Conservation (phyloP, 2,888 invertebrate species). For the Orthosia cruda region DNA sequence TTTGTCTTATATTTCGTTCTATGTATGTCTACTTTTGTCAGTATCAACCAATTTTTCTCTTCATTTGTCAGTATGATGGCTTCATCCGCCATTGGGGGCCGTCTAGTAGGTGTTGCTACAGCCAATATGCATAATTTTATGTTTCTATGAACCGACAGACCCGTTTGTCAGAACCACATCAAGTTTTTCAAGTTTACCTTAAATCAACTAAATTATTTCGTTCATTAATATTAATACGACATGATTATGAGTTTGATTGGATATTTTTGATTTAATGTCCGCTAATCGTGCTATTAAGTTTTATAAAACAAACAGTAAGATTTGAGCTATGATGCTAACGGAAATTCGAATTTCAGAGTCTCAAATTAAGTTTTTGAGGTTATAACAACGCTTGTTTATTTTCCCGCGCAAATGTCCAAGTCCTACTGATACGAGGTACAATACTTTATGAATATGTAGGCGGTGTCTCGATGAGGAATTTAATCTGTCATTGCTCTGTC, state of each 20-base stretch:
- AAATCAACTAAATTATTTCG: constrained; percentile 47
- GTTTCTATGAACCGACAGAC: constrained; percentile 71
- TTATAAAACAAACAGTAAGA: constrained; percentile 29
- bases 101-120: constrained; percentile 73
- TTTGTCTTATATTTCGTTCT: background rate
- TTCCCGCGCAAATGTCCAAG: constrained; percentile 62
- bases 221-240: constrained; percentile 55
- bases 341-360: background rate
- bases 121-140: constrained; percentile 81
- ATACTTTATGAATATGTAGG: constrained; percentile 27
- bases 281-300: constrained; percentile 24
- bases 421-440: constrained; percentile 20
- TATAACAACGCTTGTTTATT: constrained; percentile 30
- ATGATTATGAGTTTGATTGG: constrained; percentile 43
- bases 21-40: constrained; percentile 22
- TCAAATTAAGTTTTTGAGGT: constrained; percentile 21
- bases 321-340: background rate
- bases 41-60: constrained; percentile 39
- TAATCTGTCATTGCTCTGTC: constrained; percentile 44
- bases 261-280: constrained; percentile 34
- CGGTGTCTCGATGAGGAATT: constrained; percentile 32
- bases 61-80: constrained; percentile 68
- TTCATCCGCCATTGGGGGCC: constrained; percentile 65
- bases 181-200: constrained; percentile 49
- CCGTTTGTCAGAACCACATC: constrained; percentile 46